phyloP scores from a whole-genome alignment of 1,140 invertebrate genomes.

The Pogonomyrmex californicus region DNA sequence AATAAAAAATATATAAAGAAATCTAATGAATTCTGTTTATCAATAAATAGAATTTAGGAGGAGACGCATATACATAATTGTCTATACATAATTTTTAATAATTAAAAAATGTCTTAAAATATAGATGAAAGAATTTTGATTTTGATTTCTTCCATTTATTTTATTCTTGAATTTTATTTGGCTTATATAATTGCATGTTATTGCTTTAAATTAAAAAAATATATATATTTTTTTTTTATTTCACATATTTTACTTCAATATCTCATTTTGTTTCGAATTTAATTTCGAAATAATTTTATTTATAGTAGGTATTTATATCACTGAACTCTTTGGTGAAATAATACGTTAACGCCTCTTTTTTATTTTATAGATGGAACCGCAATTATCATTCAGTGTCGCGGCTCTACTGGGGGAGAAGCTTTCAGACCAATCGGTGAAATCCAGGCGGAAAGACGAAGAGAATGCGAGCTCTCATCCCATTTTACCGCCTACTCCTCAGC shows the following conservation, averaged over 20 bases:
- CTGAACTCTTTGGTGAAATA: background rate
- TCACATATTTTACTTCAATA: background rate
- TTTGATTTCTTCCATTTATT: background rate
- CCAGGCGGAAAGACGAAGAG: conserved; percentile 55
- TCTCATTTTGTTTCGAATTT: background rate
- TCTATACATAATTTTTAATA: background rate
- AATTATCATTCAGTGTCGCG: conserved; percentile 84
- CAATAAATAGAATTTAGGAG: background rate
- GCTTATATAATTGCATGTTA: background rate
- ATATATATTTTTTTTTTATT: background rate
- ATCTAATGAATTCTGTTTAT: background rate
- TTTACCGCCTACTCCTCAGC: conserved; percentile 86
- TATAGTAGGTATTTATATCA: background rate
- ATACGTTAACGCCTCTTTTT: conserved; percentile 33
- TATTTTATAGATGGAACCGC: conserved; percentile 81
- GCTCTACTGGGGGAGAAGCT: conserved; percentile 83
- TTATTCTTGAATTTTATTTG: background rate
- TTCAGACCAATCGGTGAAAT: conserved; percentile 45
- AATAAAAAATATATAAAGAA: background rate
- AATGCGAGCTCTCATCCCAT: conserved; percentile 55
- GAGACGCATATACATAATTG: background rate
- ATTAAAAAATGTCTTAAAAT: background rate
- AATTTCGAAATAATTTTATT: background rate
- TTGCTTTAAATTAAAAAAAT: background rate
- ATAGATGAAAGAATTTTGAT: background rate